Conservation (phyloP, 1,140 invertebrate genomes). For the Babylonia areolata region DNA sequence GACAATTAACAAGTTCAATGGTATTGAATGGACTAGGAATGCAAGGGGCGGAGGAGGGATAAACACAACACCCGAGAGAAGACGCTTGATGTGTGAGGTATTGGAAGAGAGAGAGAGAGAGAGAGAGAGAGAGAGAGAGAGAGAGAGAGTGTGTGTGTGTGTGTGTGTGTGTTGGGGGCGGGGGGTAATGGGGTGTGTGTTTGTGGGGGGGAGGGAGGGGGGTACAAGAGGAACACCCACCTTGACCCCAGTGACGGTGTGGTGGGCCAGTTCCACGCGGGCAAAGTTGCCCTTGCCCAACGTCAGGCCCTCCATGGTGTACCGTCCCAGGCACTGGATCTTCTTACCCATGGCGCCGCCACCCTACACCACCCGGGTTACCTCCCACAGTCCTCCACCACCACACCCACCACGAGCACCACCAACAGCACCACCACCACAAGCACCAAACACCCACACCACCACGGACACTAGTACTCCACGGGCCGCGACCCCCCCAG, state of each 20-base stretch:
- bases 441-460: neutral
- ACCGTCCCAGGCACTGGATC: slow-evolving; percentile 75
- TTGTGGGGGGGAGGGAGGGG: too few species aligned
- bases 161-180: too few species aligned
- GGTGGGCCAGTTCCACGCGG: slow-evolving; percentile 75
- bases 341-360: slow-evolving; percentile 70
- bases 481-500: neutral
- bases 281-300: slow-evolving; percentile 76
- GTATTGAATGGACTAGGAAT: too few species aligned
- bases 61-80: too few species aligned
- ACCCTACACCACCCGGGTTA: neutral
- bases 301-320: slow-evolving; percentile 73
- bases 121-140: too few species aligned
- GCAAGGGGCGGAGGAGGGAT: too few species aligned
- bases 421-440: neutral
- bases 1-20: too few species aligned
- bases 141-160: too few species aligned
- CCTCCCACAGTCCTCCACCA: neutral
- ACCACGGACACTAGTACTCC: neutral
- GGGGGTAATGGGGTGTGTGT: too few species aligned
- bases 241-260: slow-evolving; percentile 73
- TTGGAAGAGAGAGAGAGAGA: too few species aligned
- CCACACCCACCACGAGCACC: neutral
- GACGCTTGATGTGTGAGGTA: too few species aligned
- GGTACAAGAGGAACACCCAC: too few species aligned